Evolutionary conservation across 2,797 vertebrate genomes (phyloP).

Genomic region (Lepilemur ruficaudatus): DNA sequence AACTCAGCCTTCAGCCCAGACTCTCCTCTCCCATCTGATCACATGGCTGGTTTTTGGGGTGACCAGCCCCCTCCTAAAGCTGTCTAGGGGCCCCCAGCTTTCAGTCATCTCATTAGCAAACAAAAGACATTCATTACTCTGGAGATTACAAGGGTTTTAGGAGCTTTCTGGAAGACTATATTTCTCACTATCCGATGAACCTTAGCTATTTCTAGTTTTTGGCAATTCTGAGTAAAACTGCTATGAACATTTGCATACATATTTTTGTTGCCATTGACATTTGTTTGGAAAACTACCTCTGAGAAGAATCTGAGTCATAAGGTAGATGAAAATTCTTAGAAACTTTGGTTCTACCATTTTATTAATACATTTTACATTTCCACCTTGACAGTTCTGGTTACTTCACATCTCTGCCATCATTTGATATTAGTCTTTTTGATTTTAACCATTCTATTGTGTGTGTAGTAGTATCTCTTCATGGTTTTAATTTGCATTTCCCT

Average conservation of each 20-base stretch:
- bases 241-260: background rate
- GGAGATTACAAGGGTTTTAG: background rate
- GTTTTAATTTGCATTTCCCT: background rate
- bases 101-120: background rate
- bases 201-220: background rate
- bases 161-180: background rate
- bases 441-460: background rate
- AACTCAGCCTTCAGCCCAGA: background rate
- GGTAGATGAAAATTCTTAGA: background rate
- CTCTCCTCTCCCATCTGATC: background rate
- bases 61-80: background rate
- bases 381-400: background rate
- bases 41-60: background rate
- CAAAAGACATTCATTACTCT: background rate
- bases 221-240: background rate
- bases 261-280: background rate
- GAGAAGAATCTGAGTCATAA: background rate
- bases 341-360: background rate
- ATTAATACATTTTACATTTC: background rate
- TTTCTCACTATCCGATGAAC: background rate
- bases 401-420: background rate
- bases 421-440: background rate
- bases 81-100: background rate
- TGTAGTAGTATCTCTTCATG: background rate
- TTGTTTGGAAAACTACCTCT: slow-evolving; percentile 20